Evolutionary conservation across 2,797 vertebrate genomes (phyloP).

Genomic region (Spatula clypeata): DNA sequence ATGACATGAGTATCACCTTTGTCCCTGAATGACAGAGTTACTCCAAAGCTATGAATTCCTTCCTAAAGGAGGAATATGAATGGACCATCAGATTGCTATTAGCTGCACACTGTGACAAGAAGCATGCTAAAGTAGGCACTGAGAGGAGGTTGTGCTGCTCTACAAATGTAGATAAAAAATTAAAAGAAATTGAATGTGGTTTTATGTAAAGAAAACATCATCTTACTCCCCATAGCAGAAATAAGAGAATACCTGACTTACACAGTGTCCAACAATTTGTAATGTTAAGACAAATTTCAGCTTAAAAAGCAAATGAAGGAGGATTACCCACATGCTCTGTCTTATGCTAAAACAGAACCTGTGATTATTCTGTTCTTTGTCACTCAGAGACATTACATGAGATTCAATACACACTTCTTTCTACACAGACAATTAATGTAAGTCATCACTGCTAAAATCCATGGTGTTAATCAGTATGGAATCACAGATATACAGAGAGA

Average conservation of each 20-base stretch:
- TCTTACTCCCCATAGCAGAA: not conserved
- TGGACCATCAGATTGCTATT: not conserved
- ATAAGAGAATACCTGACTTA: not conserved
- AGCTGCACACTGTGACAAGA: not conserved
- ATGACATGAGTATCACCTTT: not conserved
- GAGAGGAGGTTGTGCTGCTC: not conserved
- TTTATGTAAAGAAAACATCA: not conserved
- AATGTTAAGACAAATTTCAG: not conserved
- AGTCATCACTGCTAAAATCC: not conserved
- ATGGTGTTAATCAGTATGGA: not conserved
- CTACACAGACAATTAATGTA: not conserved
- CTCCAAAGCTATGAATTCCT: not conserved
- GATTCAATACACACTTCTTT: not conserved
- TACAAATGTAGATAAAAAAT: constrained; percentile 2
- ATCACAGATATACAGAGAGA: not conserved
- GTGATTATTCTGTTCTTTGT: not conserved
- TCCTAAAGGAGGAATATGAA: not conserved
- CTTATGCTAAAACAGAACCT: not conserved
- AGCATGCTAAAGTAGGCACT: not conserved
- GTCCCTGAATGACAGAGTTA: not conserved
- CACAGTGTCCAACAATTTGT: not conserved
- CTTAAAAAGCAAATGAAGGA: not conserved
- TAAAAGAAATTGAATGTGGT: not conserved
- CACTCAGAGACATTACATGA: not conserved
- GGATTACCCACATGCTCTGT: not conserved